Evolutionary conservation across 2,113 vertebrate species (phyloP).

Genomic region (Tauraco erythrolophus): DNA sequence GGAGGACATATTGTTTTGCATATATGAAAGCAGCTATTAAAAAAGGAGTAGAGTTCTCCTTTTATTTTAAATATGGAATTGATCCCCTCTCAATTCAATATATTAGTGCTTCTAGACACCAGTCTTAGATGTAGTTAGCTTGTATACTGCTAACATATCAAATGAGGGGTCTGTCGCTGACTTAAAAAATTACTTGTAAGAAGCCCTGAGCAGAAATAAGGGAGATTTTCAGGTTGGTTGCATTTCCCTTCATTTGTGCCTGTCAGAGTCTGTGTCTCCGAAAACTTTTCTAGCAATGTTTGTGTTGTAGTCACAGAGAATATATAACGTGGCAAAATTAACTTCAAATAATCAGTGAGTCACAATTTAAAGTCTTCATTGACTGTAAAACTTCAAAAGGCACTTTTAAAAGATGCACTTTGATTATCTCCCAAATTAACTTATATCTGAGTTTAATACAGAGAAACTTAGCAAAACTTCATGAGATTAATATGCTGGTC

Average conservation of each 20-base stretch:
- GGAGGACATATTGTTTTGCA: neutral
- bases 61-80: neutral
- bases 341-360: neutral
- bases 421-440: constrained; percentile 3
- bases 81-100: neutral
- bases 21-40: neutral
- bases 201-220: neutral
- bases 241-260: neutral
- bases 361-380: neutral
- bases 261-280: neutral
- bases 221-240: neutral
- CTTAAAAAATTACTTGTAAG: neutral
- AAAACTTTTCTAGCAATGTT: neutral
- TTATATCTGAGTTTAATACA: constrained; percentile 37
- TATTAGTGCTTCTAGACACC: neutral
- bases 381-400: neutral
- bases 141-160: neutral
- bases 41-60: neutral
- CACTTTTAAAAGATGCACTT: neutral
- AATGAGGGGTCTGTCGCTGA: neutral
- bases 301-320: neutral
- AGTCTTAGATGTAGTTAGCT: neutral
- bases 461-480: constrained; percentile 31
- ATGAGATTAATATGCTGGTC: constrained; percentile 35
- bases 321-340: neutral